Percentiles rank a stretch among this genome's conserved stretches.
These are phyloP conservation scores for Camponotus pennsylvanicus DNA, from an alignment of 1,140 invertebrate genomes.

Conservation along the genomic window DNA sequence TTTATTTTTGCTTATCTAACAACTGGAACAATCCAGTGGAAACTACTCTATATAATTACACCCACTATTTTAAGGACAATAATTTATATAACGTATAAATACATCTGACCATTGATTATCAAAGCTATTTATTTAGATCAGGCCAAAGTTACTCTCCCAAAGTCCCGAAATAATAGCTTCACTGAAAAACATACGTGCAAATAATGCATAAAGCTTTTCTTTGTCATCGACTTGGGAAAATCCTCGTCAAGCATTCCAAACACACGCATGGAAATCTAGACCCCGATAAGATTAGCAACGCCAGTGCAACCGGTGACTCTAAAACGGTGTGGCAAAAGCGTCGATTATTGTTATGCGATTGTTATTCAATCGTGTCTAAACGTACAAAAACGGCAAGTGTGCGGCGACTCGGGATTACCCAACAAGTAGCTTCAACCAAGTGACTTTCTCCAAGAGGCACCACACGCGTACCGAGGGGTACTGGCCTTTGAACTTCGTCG, in stretches of 20 bases:
- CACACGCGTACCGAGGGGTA: background rate
- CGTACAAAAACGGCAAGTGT: background rate
- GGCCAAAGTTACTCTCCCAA: conserved; percentile 9
- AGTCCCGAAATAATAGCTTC: background rate
- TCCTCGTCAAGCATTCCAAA: background rate
- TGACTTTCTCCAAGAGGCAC: conserved; percentile 43
- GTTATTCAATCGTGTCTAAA: conserved; percentile 54
- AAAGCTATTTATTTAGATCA: conserved; percentile 21
- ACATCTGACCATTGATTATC: background rate
- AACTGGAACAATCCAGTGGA: background rate
- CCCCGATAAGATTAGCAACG: background rate
- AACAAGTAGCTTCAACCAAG: conserved; percentile 15
- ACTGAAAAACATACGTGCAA: background rate
- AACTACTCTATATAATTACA: background rate
- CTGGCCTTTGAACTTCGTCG: conserved; percentile 41
- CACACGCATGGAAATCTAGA: background rate
- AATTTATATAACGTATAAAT: background rate
- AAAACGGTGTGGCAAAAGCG: conserved; percentile 15
- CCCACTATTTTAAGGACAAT: background rate
- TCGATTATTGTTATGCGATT: conserved; percentile 37
- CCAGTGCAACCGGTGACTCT: background rate
- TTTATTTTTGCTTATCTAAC: background rate
- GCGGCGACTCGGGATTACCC: conserved; percentile 32
- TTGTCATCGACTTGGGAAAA: background rate
- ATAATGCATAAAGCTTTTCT: background rate